Evolutionary conservation across 2,888 invertebrate species (phyloP).

Genomic region (Trissonchulus sp.): DNA sequence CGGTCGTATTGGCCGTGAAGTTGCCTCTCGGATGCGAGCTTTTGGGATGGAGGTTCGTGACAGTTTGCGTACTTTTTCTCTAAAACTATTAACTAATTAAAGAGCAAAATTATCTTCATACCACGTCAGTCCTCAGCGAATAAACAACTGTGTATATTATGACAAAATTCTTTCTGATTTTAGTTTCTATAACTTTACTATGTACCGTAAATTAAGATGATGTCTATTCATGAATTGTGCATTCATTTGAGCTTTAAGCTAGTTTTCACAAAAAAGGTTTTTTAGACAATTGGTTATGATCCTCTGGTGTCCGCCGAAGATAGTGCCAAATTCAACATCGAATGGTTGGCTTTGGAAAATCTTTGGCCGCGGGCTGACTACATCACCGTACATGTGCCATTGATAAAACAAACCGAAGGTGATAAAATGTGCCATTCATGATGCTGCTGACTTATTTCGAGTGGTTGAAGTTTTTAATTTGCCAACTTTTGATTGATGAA

Average conservation of each 20-base stretch:
- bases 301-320: slow-evolving; percentile 76
- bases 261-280: slow-evolving; percentile 36
- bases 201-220: too few species aligned
- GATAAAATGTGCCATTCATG: too few species aligned
- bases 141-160: too few species aligned
- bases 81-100: too few species aligned
- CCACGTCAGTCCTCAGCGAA: too few species aligned
- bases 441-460: too few species aligned
- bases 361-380: slow-evolving; percentile 90
- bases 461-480: too few species aligned
- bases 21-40: slow-evolving; percentile 83
- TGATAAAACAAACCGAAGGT: slow-evolving; percentile 85
- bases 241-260: background rate
- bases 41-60: slow-evolving; percentile 86
- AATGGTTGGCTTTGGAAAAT: slow-evolving; percentile 71
- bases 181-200: too few species aligned
- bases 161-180: too few species aligned
- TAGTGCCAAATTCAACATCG: slow-evolving; percentile 69
- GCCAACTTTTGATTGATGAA: too few species aligned
- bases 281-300: slow-evolving; percentile 84
- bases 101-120: too few species aligned
- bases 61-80: too few species aligned
- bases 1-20: slow-evolving; percentile 90
- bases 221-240: background rate
- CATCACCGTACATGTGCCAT: slow-evolving; percentile 91